Evolutionary conservation across 2,113 vertebrate genomes (phyloP).

Genomic region (Sphyrna mokarran): DNA sequence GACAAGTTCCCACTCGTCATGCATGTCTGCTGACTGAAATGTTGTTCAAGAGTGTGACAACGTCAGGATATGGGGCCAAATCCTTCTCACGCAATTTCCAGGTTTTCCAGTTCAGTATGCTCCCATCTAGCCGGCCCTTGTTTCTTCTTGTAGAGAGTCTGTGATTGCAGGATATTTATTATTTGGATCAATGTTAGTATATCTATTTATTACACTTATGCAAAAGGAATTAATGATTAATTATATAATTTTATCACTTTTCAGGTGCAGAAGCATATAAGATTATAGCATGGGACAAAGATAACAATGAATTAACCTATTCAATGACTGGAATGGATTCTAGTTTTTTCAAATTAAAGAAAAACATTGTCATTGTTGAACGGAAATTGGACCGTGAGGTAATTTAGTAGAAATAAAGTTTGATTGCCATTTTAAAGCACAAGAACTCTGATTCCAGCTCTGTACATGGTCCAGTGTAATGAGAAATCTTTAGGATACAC

Average conservation of each 20-base stretch:
- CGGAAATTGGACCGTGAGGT: slow-evolving; percentile 61
- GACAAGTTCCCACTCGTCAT: too few relatives aligned
- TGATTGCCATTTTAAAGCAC: not conserved
- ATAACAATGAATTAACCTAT: slow-evolving; percentile 46
- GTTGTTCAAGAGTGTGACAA: too few relatives aligned
- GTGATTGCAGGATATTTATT: not conserved
- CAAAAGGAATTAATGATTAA: not conserved
- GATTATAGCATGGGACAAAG: slow-evolving; percentile 48
- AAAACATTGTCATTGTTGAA: rapidly evolving
- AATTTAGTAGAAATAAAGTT: slow-evolving; percentile 33
- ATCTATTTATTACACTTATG: not conserved
- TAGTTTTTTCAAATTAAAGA: slow-evolving; percentile 43
- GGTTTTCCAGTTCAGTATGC: too few relatives aligned
- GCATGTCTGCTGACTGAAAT: too few relatives aligned
- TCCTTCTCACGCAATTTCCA: too few relatives aligned
- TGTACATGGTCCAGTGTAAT: not conserved
- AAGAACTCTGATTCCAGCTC: not conserved
- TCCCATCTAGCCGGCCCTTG: too few relatives aligned
- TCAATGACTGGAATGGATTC: slow-evolving; percentile 37
- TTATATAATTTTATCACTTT: slow-evolving; percentile 9
- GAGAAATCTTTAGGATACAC: not conserved
- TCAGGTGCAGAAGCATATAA: slow-evolving; percentile 51
- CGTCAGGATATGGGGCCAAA: too few relatives aligned
- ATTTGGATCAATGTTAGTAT: not conserved
- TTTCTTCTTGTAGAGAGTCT: not conserved